Percentiles rank a stretch among this genome's conserved stretches.
Conservation (phyloP, 2,797 vertebrate species). For the Dermochelys coriacea region DNA sequence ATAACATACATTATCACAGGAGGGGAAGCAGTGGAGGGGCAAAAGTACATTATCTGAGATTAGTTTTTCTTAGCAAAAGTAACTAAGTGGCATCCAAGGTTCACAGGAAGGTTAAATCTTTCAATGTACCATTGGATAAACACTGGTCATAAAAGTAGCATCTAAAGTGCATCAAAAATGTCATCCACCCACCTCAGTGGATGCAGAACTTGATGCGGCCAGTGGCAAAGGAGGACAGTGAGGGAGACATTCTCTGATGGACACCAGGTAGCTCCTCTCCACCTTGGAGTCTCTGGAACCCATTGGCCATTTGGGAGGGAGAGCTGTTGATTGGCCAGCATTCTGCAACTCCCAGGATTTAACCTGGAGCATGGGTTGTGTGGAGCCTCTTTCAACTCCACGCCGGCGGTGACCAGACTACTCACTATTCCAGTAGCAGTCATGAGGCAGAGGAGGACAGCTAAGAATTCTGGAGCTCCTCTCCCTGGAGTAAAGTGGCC, state of each 20-base stretch:
- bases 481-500: not conserved
- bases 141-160: not conserved
- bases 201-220: not conserved
- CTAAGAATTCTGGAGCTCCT: not conserved
- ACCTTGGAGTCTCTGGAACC: not conserved
- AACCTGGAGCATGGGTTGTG: not conserved
- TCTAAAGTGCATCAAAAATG: not conserved
- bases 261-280: not conserved
- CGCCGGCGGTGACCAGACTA: not conserved
- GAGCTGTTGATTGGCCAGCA: not conserved
- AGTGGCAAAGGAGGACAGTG: not conserved
- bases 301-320: not conserved
- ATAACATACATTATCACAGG: not conserved
- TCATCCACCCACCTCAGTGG: not conserved
- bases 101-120: not conserved
- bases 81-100: not conserved
- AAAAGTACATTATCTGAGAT: not conserved
- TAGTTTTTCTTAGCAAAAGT: not conserved
- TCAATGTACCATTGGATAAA: not conserved
- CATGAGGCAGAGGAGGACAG: not conserved
- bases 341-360: not conserved
- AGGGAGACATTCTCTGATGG: not conserved
- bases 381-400: not conserved
- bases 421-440: not conserved
- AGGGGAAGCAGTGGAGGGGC: not conserved